phyloP scores from a whole-genome alignment of 2,113 vertebrate species.

The Colossoma macropomum region DNA sequence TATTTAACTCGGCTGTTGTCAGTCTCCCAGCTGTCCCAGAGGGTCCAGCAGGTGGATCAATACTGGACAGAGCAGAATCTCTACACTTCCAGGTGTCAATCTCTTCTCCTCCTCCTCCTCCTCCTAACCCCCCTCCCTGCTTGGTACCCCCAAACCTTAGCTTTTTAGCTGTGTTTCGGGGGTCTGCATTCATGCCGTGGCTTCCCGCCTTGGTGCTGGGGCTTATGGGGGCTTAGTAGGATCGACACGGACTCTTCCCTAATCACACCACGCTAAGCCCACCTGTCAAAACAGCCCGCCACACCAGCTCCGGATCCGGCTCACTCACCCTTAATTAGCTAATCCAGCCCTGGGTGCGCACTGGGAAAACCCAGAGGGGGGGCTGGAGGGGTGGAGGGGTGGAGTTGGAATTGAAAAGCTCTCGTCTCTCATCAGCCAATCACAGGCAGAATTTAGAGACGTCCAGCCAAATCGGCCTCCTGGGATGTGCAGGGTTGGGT shows the following conservation, averaged over 20 bases:
- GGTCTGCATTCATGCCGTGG: constrained; percentile 58
- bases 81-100: constrained; percentile 64
- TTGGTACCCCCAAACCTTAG: constrained; percentile 16
- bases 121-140: constrained; percentile 5
- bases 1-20: constrained; percentile 66
- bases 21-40: constrained; percentile 57
- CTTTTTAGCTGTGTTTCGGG: constrained; percentile 39
- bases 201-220: constrained; percentile 36
- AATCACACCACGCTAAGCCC: constrained; percentile 72
- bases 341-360: constrained; percentile 59
- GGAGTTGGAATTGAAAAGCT: constrained; percentile 4
- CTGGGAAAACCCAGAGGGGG: constrained; percentile 62
- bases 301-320: constrained; percentile 67
- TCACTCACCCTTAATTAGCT: constrained; percentile 73
- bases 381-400: not conserved
- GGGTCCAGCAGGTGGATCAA: constrained; percentile 58
- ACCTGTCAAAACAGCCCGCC: constrained; percentile 71
- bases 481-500: constrained; percentile 13
- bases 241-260: constrained; percentile 65
- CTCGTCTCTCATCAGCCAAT: constrained; percentile 29
- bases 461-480: constrained; percentile 9
- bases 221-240: constrained; percentile 66
- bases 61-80: constrained; percentile 56
- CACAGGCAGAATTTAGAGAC: constrained; percentile 48
- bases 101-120: constrained; percentile 59